A percentile compares a stretch with the other conserved stretches of the same genome.
Conservation (phyloP, 2,797 vertebrate genomes). For the Arctocebus calabarensis region DNA sequence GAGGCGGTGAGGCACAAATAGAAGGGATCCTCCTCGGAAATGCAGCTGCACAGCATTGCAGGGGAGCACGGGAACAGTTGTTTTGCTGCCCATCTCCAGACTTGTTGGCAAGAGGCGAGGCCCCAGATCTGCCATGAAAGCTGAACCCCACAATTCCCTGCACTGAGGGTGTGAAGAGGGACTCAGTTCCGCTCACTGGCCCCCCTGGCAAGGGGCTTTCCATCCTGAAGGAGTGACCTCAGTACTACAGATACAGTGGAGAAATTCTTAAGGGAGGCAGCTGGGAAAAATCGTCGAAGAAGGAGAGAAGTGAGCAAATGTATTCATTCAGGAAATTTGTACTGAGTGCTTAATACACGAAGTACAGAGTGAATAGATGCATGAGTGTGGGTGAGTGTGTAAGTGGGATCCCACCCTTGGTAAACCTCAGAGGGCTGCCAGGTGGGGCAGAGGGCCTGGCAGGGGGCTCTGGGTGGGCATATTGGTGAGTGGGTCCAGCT, state of each 20-base stretch:
- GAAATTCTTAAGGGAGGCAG: background rate
- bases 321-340: slow-evolving; percentile 31
- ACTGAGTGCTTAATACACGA: background rate
- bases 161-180: background rate
- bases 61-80: background rate
- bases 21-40: background rate
- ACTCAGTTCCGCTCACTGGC: background rate
- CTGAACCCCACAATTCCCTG: too few relatives aligned
- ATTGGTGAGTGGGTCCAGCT: slow-evolving; percentile 58
- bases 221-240: background rate
- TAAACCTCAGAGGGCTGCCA: background rate
- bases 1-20: background rate
- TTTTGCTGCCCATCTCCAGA: background rate
- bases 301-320: background rate
- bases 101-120: background rate
- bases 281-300: background rate
- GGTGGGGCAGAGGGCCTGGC: background rate
- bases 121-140: background rate
- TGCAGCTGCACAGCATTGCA: background rate
- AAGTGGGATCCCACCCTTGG: background rate
- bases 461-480: background rate
- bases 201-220: background rate
- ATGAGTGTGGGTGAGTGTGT: background rate
- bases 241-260: background rate
- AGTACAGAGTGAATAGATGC: background rate